A percentile compares a stretch with the other conserved stretches of the same genome.
phyloP scores from a whole-genome alignment of 2,797 vertebrate genomes.

The Epinephelus awoara region DNA sequence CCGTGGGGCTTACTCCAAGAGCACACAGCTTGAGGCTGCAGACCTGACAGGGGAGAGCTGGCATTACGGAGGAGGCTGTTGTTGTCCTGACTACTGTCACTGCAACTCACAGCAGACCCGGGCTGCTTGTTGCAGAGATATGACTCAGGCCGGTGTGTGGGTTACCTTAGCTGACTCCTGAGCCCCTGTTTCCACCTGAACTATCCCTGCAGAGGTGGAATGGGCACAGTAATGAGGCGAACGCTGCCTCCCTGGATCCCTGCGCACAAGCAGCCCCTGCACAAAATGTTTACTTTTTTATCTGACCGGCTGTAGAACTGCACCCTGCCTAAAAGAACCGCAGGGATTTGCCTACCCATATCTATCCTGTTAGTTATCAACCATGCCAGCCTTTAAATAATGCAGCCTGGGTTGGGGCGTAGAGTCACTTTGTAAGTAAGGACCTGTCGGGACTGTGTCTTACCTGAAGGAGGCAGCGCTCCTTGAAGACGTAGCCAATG shows the following conservation, averaged over 20 bases:
- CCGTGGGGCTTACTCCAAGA: conserved; percentile 49
- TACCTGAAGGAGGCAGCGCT: conserved; percentile 97
- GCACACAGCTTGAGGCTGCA: conserved; percentile 60
- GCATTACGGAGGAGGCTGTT: conserved; percentile 72
- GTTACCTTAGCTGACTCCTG: conserved; percentile 72
- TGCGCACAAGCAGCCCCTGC: conserved; percentile 41
- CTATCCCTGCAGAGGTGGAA: conserved; percentile 67
- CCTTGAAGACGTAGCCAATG: conserved; percentile 96
- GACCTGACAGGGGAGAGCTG: conserved; percentile 70
- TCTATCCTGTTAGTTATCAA: conserved; percentile 59
- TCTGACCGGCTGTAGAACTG: conserved; percentile 19
- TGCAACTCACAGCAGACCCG: conserved; percentile 57
- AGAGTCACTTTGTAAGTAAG: conserved; percentile 12
- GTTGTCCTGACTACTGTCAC: conserved; percentile 80
- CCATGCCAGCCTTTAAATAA: conserved; percentile 62
- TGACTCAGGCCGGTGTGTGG: conserved; percentile 67
- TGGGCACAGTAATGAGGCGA: conserved; percentile 74
- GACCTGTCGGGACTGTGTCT: conserved; percentile 48
- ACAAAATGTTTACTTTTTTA: conserved; percentile 58
- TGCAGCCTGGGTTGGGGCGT: conserved; percentile 32
- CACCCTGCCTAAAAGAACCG: conserved; percentile 30
- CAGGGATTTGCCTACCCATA: conserved; percentile 36
- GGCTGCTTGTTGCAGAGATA: conserved; percentile 52
- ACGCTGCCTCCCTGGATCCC: conserved; percentile 49
- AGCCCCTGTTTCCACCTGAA: conserved; percentile 58